A percentile compares a stretch with the other conserved stretches of the same genome.
phyloP scores from a whole-genome alignment of 1,140 invertebrate genomes.

The Campoletis sonorensis region DNA sequence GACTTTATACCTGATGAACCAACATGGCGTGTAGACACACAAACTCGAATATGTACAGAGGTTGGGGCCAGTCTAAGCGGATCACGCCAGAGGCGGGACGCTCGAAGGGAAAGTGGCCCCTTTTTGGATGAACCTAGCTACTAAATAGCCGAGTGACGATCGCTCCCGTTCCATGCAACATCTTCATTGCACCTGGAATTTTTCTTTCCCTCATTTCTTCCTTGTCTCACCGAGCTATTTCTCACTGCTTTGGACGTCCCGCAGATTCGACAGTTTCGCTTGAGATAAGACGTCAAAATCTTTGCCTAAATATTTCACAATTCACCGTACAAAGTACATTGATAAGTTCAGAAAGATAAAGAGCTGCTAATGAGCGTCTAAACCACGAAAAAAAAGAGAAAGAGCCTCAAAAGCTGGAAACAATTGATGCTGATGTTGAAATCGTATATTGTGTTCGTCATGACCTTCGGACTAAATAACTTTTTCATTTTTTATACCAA shows the following conservation, averaged over 20 bases:
- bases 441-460: too few relatives aligned
- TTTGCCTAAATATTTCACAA: conserved; percentile 11
- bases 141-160: conserved; percentile 9
- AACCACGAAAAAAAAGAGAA: too few relatives aligned
- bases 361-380: conserved; percentile 65
- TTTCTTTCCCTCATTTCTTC: background rate
- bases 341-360: conserved; percentile 58
- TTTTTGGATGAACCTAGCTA: conserved; percentile 6
- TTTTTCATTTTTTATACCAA: too few relatives aligned
- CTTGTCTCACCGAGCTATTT: background rate
- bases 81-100: conserved; percentile 12
- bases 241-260: background rate
- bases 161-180: conserved; percentile 1
- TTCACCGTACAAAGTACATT: conserved; percentile 51
- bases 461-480: too few relatives aligned
- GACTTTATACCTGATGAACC: conserved; percentile 10
- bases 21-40: background rate
- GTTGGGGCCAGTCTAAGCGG: conserved; percentile 16
- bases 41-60: background rate
- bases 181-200: conserved; percentile 31
- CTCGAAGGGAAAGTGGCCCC: background rate
- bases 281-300: background rate
- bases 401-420: background rate
- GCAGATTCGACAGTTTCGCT: background rate
- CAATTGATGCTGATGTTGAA: too few relatives aligned